Evolutionary conservation across 2,888 invertebrate genomes (phyloP).

Genomic region (Alloscopus bannaensis): DNA sequence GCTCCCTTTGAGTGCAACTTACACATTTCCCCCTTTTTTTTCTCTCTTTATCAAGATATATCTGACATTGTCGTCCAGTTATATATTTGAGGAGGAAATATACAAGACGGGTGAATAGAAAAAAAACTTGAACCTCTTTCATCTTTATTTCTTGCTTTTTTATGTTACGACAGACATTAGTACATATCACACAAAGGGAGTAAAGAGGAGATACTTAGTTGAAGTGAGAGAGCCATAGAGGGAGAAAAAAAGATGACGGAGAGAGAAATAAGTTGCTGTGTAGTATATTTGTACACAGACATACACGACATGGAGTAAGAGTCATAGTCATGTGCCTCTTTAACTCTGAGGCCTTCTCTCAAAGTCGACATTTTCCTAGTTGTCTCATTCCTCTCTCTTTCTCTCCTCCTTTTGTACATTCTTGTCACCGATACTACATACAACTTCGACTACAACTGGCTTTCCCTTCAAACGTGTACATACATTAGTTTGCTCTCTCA

Average conservation of each 20-base stretch:
- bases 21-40: slow-evolving; percentile 6
- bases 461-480: no score
- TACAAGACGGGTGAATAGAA: slow-evolving; percentile 19
- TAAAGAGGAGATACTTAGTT: slow-evolving; percentile 32
- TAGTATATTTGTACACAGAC: slow-evolving; percentile 22
- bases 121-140: slow-evolving; percentile 58
- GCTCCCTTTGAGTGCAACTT: slow-evolving; percentile 17
- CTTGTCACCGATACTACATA: background rate
- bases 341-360: slow-evolving; percentile 33
- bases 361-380: slow-evolving; percentile 47
- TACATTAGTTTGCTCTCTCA: slow-evolving; percentile 3
- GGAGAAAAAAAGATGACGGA: no score
- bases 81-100: slow-evolving; percentile 24
- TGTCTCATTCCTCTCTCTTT: slow-evolving; percentile 16
- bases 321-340: slow-evolving; percentile 26
- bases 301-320: slow-evolving; percentile 7
- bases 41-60: slow-evolving; percentile 46
- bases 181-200: slow-evolving; percentile 45
- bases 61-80: slow-evolving; percentile 50
- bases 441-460: background rate
- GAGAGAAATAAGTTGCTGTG: slow-evolving; percentile 24
- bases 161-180: slow-evolving; percentile 45
- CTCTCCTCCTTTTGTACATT: slow-evolving; percentile 6
- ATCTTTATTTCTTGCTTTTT: slow-evolving; percentile 54
- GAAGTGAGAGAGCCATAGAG: no score